Evolutionary conservation across 2,113 vertebrate genomes (phyloP), one percentile per base, ranked within the genome.

Genomic region (Cygnus buccinator): DNA sequence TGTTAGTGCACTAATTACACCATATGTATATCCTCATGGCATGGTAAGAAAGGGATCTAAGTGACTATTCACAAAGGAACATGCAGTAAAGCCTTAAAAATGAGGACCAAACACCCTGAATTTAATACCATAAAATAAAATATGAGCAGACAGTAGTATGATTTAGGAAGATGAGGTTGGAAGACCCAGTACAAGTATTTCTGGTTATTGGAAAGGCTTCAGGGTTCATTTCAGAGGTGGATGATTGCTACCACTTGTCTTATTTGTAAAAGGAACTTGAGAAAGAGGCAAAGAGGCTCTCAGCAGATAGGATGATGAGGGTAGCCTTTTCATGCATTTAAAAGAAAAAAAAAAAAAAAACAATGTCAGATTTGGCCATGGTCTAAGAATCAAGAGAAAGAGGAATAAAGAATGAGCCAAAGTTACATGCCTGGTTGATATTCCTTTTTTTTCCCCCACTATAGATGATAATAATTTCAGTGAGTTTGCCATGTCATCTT

Each of bases 401-500:
- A 65, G 16, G 11, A 72, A 62, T 33, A 72, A 3, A 71, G 50
- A 92, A 91, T 93, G 79, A 94, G 75, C 62, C 58, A 44, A 91
- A 94, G 58, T 84, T 90, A 81, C 18, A 89, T 20, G 6, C 15
- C 28, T 92, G 48, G 84, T 37, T 92, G 74, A 67, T 88, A 94
- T 90, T 91, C 73, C 66, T 65, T 95, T 96, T 94, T 90, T 52
- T 54, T 41, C 10, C 35, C 61, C 17, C 18, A 55, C 18, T 82
- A 68, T 37, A 76, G 84, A 84, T 71, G 29, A 90, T 90, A 95
- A 93, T 79, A 95, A 94, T 66, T 94, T 94, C 78, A 35, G 59
- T 75, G 87, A 94, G 70, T 88, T 93, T 97, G 59, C 92, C 84
- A 85, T 95, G 94, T 92, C 96, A 96, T 66, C 58, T 93, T 92